Evolutionary conservation across 2,113 vertebrate species (phyloP), one percentile per base, ranked within the genome.

Genomic region (Grantiella picta): DNA sequence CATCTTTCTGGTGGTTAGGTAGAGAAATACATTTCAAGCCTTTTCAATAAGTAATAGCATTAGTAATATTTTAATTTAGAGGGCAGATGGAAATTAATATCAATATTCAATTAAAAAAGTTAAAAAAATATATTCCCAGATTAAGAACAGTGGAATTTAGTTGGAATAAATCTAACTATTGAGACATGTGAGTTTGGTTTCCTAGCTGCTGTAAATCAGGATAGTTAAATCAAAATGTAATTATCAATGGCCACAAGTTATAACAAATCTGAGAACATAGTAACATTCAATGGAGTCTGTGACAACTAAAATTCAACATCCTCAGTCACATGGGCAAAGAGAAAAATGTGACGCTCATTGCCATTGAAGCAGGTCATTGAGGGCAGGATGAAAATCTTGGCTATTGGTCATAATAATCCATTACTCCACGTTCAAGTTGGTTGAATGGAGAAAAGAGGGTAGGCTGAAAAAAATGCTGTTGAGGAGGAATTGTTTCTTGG

Each of bases 331-430:
- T 13, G 12, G 81, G 10, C 53, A 63, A 16, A 56, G 29, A 50
- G 9, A 36, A 76, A 82, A 80, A 31, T 25, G 3, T 36, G 42
- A 64, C 15, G 36, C 11, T 79, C 9, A 18, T 71, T 85, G 53
- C 53, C 7, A 4, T 3, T 76, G 40, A 13, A 54, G 11, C 8
- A 36, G 5, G 13, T 53, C 25, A 54, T 6, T 1, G 0, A 53
- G 14, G 28, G 19, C 7, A 72, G 16, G 18, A 36, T 54, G 57
- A 66, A 65, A 15, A 25, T 65, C 8, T 63, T 80, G 25, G 11
- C 24, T 68, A 18, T 17, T 84, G 25, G 50, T 60, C 71, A 42
- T 50, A 45, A 27, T 60, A 38, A 31, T 65, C 15, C 11, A n/a
- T 23, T 65, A 38, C 40, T 52, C 28, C 2, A 2, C 28, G 4